Evolutionary conservation across 2,113 vertebrate species (phyloP), one percentile per base, ranked within the genome.

Genomic region (Microtus ochrogaster): DNA sequence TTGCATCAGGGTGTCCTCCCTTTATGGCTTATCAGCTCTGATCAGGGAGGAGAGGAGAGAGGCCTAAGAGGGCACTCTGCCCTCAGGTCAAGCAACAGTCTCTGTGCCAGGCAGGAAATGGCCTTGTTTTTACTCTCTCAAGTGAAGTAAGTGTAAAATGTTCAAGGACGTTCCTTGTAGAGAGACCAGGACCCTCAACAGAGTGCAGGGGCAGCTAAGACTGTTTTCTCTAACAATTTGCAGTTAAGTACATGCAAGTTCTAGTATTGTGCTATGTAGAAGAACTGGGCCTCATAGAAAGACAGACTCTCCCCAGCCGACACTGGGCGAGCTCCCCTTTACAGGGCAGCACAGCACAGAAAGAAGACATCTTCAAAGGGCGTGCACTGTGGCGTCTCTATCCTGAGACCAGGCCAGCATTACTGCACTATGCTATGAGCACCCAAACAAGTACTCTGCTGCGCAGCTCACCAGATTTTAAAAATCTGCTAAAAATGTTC

Each of bases 111-210:
- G 74, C 82, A 78, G 94, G 92, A 97, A 94, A 90, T 58, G 58
- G 68, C 93, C 81, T 93, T 94, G 93, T 79, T 93, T 94, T 96
- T 94, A 61, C 76, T 96, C 63, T 97, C 84, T 61, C 81, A 96
- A 96, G 52, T 94, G 91, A 97, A 96, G 39, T 90, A 93, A 97
- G 52, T 47, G 63, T 65, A 41, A 97, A 90, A 97, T 39, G 52
- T 96, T 82, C 97, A 98, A 97, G 65, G 3, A 96, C 94, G 88
- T 96, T 96, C 65, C 92, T 39, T 68, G 63, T 52, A 68, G 70
- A 93, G 68, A 94, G 63, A 90, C 26, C 87, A 58, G 88, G 94
- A 84, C 24, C 41, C 87, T 94, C 58, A 44, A 17, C 84, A 82
- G 36, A 94, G 52, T 65, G 49, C 16, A 49, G 30, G 41, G 79